Conservation (phyloP, 64 coral and sea anemone species). For the Dendronephthya gigantea region DNA sequence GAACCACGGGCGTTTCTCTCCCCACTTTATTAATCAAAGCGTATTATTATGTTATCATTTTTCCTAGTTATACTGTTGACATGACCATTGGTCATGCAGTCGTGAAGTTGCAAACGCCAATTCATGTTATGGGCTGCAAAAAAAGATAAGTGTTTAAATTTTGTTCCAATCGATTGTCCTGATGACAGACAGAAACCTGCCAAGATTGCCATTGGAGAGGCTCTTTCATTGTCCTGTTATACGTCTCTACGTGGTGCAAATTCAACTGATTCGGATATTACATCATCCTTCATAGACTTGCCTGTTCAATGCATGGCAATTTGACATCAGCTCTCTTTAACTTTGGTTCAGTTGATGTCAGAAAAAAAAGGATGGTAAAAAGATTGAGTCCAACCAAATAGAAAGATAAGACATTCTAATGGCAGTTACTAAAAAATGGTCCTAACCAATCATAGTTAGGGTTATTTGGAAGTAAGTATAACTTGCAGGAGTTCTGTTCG, state of each 20-base stretch:
- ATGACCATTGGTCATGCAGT: not conserved
- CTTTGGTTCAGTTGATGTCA: not conserved
- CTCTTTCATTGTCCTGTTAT: not conserved
- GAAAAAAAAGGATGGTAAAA: not conserved
- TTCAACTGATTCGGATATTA: not conserved
- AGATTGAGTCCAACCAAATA: not conserved
- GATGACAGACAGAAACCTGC: not conserved
- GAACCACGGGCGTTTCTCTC: too few species aligned
- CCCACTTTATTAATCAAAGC: too few species aligned
- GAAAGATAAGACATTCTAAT: not conserved
- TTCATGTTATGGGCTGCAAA: conserved; percentile 2
- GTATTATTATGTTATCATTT: too few species aligned
- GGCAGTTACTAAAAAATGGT: not conserved
- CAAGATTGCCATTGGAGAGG: not conserved
- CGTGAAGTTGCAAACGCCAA: not conserved
- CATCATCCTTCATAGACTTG: not conserved
- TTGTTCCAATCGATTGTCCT: not conserved
- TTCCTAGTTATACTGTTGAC: conserved; percentile 3
- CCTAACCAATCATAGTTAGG: not conserved
- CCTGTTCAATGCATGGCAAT: not conserved
- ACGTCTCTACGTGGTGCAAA: not conserved
- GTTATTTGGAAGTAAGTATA: not conserved
- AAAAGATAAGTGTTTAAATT: not conserved
- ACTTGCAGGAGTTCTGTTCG: too few species aligned
- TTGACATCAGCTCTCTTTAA: conserved; percentile 10